Base-by-base conservation (phyloP, 2,888 invertebrate species). In the Hydriomena furcata region DNA sequence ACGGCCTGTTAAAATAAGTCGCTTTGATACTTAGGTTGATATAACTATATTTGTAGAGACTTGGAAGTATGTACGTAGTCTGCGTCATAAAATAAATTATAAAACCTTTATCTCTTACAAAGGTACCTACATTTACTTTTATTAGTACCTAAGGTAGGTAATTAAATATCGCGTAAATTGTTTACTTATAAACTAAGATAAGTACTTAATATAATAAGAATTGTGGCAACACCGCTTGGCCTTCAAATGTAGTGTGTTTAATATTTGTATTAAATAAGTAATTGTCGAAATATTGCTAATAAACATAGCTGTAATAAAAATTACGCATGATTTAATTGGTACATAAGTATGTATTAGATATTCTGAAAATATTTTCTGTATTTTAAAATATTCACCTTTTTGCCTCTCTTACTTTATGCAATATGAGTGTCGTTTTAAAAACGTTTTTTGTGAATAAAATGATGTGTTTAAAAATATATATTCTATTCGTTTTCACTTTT, bases 171-270 rank as follows among this genome's bases (percentile, higher is more conserved):
- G n/a, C n/a, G n/a, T n/a, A 37, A 32, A 13, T 42, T 17, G 24
- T 34, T n/a, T n/a, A 34, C 31, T 30, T 31, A 42, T 1, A 4
- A 7, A 35, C 6, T 38, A 44, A 30, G 35, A 10, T 36, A 13
- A 21, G 17, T 17, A 17, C 17, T 17, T 17, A 17, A 17, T 17
- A 17, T 17, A 3, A 17, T 2, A 17, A 17, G 37, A 69, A 82
- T 73, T 81, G 73, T 90, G 90, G 90, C 89, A 90, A 89, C 89
- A 90, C 90, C 90, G 89, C 88, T 90, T 89, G 90, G 90, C 90
- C 90, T 90, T 84, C 81, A 86, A 79, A 74, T 66, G 80, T 85
- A 86, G 88, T 86, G 77, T 82, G 80, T 74, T 71, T 68, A 74
- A 71, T 66, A 74, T 65, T 72, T 76, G 69, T 73, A 48, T 55